phyloP scores from a whole-genome alignment of 2,888 invertebrate genomes.

The Smittia aterrima region DNA sequence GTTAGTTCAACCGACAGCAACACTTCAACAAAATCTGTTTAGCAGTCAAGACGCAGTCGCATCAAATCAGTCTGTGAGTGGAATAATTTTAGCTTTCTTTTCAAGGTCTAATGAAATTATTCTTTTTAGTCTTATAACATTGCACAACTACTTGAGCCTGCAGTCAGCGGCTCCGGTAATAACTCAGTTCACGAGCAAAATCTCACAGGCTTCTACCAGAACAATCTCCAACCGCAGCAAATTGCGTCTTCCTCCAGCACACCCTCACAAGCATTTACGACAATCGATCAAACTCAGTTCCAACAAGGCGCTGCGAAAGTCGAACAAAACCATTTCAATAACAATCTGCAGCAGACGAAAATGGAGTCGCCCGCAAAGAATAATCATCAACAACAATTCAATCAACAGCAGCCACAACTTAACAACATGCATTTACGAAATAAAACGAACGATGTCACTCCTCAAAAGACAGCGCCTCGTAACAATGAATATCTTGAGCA shows the following conservation, averaged over 20 bases:
- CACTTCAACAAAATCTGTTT: constrained; percentile 20
- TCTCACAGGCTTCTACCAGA: constrained; percentile 35
- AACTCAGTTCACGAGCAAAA: constrained; percentile 18
- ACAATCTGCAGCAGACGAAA: constrained; percentile 9
- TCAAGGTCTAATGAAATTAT: neutral
- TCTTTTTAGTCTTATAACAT: constrained; percentile 39
- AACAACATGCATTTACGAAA: constrained; percentile 38
- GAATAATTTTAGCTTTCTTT: neutral
- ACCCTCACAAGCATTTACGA: neutral
- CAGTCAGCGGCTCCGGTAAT: neutral
- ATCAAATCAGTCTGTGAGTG: constrained; percentile 35
- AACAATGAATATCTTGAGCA: constrained; percentile 47
- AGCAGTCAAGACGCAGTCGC: constrained; percentile 24
- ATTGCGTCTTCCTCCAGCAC: constrained; percentile 26
- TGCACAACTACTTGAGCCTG: constrained; percentile 35
- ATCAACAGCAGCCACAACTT: constrained; percentile 42
- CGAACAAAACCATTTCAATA: constrained; percentile 39
- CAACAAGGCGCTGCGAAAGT: constrained; percentile 7
- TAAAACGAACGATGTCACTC: constrained; percentile 20
- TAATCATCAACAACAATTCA: constrained; percentile 41
- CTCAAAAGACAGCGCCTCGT: constrained; percentile 46
- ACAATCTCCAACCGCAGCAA: constrained; percentile 32
- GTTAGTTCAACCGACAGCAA: constrained; percentile 23
- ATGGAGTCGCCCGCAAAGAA: constrained; percentile 35
- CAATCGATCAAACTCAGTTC: constrained; percentile 31